Percentiles rank a stretch among this genome's conserved stretches.
phyloP scores from a whole-genome alignment of 1,140 invertebrate species.

The Nasonia vitripennis region DNA sequence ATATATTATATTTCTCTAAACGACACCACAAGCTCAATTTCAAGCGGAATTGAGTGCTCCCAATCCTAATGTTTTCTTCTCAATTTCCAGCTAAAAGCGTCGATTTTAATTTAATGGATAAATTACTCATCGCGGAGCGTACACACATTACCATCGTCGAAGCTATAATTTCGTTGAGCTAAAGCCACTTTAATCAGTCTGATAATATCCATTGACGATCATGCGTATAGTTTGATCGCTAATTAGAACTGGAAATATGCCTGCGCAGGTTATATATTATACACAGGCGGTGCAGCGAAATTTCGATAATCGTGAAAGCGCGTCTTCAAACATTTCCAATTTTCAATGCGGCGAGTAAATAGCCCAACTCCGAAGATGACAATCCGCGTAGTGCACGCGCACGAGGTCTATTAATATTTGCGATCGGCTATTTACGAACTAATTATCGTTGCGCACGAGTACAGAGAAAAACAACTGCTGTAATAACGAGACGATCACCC shows the following conservation, averaged over 20 bases:
- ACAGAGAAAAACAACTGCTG: too few relatives aligned
- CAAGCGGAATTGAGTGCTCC: too few relatives aligned
- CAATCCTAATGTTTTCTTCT: background rate
- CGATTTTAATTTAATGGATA: background rate
- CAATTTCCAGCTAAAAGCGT: background rate
- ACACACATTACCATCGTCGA: background rate
- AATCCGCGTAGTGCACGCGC: too few relatives aligned
- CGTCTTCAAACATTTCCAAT: too few relatives aligned
- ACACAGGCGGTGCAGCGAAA: background rate
- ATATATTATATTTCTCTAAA: too few relatives aligned
- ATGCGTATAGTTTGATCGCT: background rate
- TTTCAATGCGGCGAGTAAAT: too few relatives aligned
- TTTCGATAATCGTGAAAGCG: too few relatives aligned
- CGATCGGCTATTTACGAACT: too few relatives aligned
- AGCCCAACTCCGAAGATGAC: too few relatives aligned
- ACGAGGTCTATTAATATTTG: too few relatives aligned
- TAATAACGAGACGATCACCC: background rate
- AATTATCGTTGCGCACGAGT: too few relatives aligned
- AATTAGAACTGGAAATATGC: background rate
- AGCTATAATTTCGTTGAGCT: background rate
- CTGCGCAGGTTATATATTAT: background rate
- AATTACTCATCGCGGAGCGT: background rate
- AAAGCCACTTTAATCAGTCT: background rate
- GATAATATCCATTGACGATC: background rate
- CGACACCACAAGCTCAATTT: too few relatives aligned